A percentile compares a stretch with the other conserved stretches of the same genome.
phyloP scores from a whole-genome alignment of 2,113 vertebrate species.

The Oenanthe melanoleuca region DNA sequence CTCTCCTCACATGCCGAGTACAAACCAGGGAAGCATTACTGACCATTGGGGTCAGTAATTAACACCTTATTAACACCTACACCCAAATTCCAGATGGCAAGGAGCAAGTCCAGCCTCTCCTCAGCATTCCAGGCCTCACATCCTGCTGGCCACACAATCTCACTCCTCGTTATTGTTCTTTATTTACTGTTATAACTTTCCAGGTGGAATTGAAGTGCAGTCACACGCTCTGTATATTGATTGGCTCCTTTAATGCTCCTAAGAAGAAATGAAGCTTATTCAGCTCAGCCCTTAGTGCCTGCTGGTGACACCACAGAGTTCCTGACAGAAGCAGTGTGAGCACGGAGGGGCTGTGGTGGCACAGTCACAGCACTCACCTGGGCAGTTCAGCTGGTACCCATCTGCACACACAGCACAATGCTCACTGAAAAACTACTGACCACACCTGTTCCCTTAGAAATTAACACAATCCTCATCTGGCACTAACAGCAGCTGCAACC shows the following conservation, averaged over 20 bases:
- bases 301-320: accelerated
- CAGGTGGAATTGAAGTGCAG: not conserved
- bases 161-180: not conserved
- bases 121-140: not conserved
- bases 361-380: not conserved
- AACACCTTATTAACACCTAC: not conserved
- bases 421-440: not conserved
- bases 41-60: not conserved
- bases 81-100: not conserved
- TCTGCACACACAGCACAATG: not conserved
- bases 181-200: not conserved
- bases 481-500: not conserved
- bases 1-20: not conserved
- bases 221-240: not conserved
- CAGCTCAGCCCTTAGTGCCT: not conserved
- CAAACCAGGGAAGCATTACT: not conserved
- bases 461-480: not conserved
- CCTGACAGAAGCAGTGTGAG: accelerated
- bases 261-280: not conserved
- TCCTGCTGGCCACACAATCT: not conserved
- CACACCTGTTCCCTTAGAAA: not conserved
- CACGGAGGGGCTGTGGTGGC: not conserved
- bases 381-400: not conserved
- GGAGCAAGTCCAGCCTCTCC: not conserved
- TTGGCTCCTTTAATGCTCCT: not conserved